Percentiles rank a stretch among this genome's conserved stretches.
phyloP scores from a whole-genome alignment of 2,888 invertebrate species.

The Anarsia innoxiella region DNA sequence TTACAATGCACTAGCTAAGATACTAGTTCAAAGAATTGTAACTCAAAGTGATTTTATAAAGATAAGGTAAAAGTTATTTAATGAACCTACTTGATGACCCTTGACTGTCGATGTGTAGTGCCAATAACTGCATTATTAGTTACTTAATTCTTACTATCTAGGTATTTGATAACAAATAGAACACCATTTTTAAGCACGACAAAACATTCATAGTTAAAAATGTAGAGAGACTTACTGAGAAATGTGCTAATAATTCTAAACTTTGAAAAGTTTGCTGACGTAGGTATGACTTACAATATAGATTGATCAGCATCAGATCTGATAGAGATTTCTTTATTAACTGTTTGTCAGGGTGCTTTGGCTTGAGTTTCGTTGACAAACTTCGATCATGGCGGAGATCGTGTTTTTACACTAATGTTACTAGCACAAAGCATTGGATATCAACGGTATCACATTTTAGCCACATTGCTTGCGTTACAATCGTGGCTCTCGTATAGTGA shows the following conservation, averaged over 20 bases:
- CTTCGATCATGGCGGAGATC: slow-evolving; percentile 67
- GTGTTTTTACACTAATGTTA: slow-evolving; percentile 44
- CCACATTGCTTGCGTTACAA: slow-evolving; percentile 40
- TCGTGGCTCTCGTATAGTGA: slow-evolving; percentile 34
- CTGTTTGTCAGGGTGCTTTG: slow-evolving; percentile 36
- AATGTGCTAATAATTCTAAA: slow-evolving; percentile 76
- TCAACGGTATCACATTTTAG: slow-evolving; percentile 65
- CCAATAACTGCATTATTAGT: slow-evolving; percentile 74
- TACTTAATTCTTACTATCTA: slow-evolving; percentile 72
- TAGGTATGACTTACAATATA: slow-evolving; percentile 39
- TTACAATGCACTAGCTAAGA: slow-evolving; percentile 41
- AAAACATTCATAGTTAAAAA: slow-evolving; percentile 77
- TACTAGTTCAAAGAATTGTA: slow-evolving; percentile 38
- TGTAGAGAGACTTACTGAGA: slow-evolving; percentile 76
- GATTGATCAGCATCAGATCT: slow-evolving; percentile 68
- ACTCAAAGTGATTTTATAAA: slow-evolving; percentile 34
- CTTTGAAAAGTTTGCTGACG: slow-evolving; percentile 55
- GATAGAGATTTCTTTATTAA: slow-evolving; percentile 57
- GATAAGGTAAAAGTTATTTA: slow-evolving; percentile 30
- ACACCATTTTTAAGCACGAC: slow-evolving; percentile 77
- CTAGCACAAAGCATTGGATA: slow-evolving; percentile 63
- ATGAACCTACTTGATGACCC: slow-evolving; percentile 29
- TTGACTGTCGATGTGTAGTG: slow-evolving; percentile 56
- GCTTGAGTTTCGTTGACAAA: slow-evolving; percentile 61
- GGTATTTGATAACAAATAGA: slow-evolving; percentile 76